These are phyloP conservation scores for Picus viridis DNA, from an alignment of 2,797 vertebrate species.

Conservation along the genomic window DNA sequence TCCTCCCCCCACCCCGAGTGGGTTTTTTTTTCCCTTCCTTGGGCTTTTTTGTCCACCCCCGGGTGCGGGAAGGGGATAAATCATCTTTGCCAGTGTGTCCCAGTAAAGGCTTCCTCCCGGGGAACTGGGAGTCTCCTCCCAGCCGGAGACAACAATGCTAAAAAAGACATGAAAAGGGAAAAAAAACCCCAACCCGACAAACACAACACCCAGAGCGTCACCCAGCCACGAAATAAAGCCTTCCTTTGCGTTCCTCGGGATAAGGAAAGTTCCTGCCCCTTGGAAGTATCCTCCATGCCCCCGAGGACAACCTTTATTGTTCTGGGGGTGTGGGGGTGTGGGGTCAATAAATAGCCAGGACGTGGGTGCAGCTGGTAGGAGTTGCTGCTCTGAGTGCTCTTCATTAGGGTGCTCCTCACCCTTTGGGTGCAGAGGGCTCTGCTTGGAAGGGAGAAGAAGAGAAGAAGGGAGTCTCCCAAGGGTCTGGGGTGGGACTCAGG, in stretches of 20 bases:
- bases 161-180: neutral
- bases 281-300: neutral
- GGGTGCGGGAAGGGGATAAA: neutral
- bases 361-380: accelerated
- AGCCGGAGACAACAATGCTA: constrained; percentile 58
- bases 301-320: neutral
- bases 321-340: neutral
- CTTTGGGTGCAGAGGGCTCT: neutral
- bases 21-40: neutral
- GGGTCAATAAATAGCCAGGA: neutral
- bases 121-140: constrained; percentile 70
- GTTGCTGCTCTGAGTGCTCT: neutral
- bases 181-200: neutral
- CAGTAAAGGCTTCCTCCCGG: constrained; percentile 68
- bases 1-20: no score
- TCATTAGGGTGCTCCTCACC: neutral
- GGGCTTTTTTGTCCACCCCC: neutral
- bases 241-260: neutral
- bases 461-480: no score
- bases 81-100: constrained; percentile 53
- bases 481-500: neutral
- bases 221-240: neutral
- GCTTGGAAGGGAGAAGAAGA: no score
- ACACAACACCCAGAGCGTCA: neutral
- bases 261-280: constrained; percentile 43